Evolutionary conservation across 2,797 vertebrate genomes (phyloP), one percentile per base, ranked within the genome.

Genomic region (Ficedula albicollis): DNA sequence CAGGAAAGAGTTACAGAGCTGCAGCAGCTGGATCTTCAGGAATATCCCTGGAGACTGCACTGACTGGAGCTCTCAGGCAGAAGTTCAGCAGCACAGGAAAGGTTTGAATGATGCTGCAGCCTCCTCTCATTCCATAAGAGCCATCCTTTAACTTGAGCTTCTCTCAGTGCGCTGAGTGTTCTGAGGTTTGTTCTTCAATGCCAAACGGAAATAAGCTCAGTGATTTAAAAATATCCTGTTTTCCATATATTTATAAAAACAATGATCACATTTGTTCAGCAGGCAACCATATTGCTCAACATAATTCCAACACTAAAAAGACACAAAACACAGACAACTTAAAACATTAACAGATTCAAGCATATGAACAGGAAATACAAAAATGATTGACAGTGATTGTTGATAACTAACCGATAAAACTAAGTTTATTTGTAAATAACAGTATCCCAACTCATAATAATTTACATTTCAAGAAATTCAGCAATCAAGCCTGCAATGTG

Each of bases 381-480:
- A 84, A 87, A 25, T 22, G 20, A 78, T 52, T 64, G 84, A 39
- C 69, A 77, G 30, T 15, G 51, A 41, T 39, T 76, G 22, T 64
- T 81, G 72, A 73, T 78, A 44, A 44, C 6, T 70, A 82, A 82
- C 60, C 49, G 62, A 78, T 86, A 85, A 87, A 84, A 26, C 25
- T 54, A 82, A 54, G 69, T 69, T 68, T 87, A 77, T 85, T 89
- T 91, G 46, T 89, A 93, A 96, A 75, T 69, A 92, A 63, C 11
- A 52, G 39, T n/a, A 66, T 84, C 55, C 59, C 21, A 63, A 51
- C 23, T 86, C 58, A 38, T 41, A 89, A 87, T 69, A 91, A 66
- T 81, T 89, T 75, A 75, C 43, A 25, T 43, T 78, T 80, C n/a
- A 41, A 70, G 83, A 87, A 92, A 81, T 41, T 66, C 62, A 78